Evolutionary conservation across 1,140 invertebrate species (phyloP), one percentile per base, ranked within the genome.

Genomic region (Pogonomyrmex barbatus): DNA sequence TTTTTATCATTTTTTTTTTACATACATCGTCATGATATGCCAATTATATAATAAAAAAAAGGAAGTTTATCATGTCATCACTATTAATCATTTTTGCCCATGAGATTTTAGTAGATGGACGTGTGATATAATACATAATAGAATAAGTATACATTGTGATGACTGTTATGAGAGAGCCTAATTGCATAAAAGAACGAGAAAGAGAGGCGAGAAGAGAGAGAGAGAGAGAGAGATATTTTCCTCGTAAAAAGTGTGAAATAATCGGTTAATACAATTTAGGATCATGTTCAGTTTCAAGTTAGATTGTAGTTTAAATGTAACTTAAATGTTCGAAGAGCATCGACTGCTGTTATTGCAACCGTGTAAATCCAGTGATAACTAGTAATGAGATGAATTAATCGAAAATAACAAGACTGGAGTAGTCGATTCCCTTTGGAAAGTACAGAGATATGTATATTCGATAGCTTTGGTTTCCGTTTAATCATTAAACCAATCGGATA

Each of bases 401-500:
- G 52, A 76, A 52, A 83, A 50, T 54, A 85, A 24, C 14, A 9
- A 67, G 50, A 65, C 56, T 0, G 10, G 6, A 24, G 30, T 42
- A 68, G 73, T 77, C 65, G 36, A 79, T 85, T 63, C 76, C 88
- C 70, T 67, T 58, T 67, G 70, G 63, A 73, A 36, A 73, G 47
- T 77, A 85, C 68, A 87, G 39, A 89, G 81, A 84, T 90, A 89
- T 91, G 87, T 90, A 89, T 91, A 90, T 76, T 87, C 81, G 88
- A 89, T 12, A 65, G 62, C 60, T 91, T 62, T 60, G 39, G 36
- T 63, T 88, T 88, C 85, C 63, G 17, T 85, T 89, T 82, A 33
- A 87, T 89, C 33, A 30, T 83, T 88, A 24, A 39, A 63, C 52
- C 30, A n/a, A 81, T 77, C 45, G 56, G 42, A 10, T 24, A 45